Base-by-base conservation (phyloP, 2,797 vertebrate species). In the Lates japonicus region DNA sequence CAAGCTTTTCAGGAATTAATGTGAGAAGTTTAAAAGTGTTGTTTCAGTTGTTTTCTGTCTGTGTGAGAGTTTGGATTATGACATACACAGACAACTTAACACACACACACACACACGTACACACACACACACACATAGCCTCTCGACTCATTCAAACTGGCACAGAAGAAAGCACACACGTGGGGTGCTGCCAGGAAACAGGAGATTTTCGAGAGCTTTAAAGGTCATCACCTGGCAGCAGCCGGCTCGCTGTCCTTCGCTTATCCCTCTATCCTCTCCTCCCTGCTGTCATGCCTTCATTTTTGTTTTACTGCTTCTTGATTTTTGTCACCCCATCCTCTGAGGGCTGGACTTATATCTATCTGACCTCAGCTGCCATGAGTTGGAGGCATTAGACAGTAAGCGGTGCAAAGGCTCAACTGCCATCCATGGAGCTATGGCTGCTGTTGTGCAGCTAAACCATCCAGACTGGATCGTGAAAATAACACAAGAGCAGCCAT, bases 221-320 rank as follows among this genome's bases (percentile, higher is more conserved):
- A 85, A 87, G 78, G 86, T 86, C 75, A 29, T 86, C 75, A 84
- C 83, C 85, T 82, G n/a, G n/a, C n/a, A n/a, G n/a, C n/a, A n/a
- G n/a, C n/a, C n/a, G n/a, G 59, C n/a, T n/a, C n/a, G n/a, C n/a
- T n/a, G n/a, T n/a, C n/a, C n/a, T n/a, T n/a, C n/a, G n/a, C n/a
- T 81, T n/a, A 72, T 75, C 80, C 71, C 57, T 60, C 84, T 42
- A 7, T 82, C 64, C 67, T 73, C 73, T 70, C 70, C 29, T 70
- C 58, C 54, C 70, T 10, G 55, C 68, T 78, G 33, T 70, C 74
- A 22, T 11, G 54, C n/a, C 57, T 69, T 66, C 10, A 25, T 57
- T 78, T 70, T 11, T 42, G n/a, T 62, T 44, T 52, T 17, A 20
- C 46, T 46, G 42, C 54, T 14, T 46, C 48, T 2, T 52, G 41